Evolutionary conservation across 1,140 invertebrate genomes (phyloP).

Genomic region (Eumaeus atala): DNA sequence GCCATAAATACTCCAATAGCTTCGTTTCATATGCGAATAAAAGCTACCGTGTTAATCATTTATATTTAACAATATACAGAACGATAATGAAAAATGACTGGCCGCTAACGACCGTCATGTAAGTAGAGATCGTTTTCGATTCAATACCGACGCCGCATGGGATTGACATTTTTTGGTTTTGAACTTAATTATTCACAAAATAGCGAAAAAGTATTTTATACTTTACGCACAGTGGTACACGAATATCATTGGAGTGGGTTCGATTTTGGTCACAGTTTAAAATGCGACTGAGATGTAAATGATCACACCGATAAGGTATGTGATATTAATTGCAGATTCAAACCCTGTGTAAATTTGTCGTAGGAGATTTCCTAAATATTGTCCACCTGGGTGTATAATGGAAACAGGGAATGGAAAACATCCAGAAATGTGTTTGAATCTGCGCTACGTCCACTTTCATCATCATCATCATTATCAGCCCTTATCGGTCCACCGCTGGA

Average conservation of each 20-base stretch:
- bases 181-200: conserved; percentile 55
- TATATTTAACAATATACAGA: not conserved
- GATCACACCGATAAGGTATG: not conserved
- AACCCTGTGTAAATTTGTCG: no score
- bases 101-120: conserved; percentile 9
- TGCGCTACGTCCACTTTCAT: no score
- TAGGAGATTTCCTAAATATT: no score
- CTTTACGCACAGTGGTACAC: conserved; percentile 11
- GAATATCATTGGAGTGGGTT: conserved; percentile 13
- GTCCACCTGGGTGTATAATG: no score
- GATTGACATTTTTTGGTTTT: conserved; percentile 54
- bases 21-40: no score
- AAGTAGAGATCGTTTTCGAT: conserved; percentile 32
- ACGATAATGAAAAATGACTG: conserved; percentile 6
- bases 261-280: conserved; percentile 17
- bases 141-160: conserved; percentile 37
- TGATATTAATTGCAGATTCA: no score
- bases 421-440: no score
- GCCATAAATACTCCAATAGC: no score
- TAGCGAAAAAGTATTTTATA: conserved; percentile 36
- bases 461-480: no score
- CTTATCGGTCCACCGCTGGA: no score
- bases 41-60: not conserved
- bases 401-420: no score
- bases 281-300: not conserved